These are phyloP conservation scores for Salvelinus fontinalis DNA, from an alignment of 2,113 vertebrate genomes.

Conservation along the genomic window DNA sequence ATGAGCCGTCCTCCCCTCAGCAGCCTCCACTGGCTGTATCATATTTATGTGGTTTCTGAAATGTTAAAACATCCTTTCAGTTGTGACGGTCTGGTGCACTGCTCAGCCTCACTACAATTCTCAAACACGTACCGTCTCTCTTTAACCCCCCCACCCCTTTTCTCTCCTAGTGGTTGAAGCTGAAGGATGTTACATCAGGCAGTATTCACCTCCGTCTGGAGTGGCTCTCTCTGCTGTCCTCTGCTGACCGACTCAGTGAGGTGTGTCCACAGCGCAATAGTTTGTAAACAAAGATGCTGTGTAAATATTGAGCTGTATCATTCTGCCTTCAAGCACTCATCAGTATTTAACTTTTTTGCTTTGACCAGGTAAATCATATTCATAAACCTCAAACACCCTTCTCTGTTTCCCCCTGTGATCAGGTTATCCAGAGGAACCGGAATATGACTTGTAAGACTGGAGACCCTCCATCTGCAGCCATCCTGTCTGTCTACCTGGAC, in stretches of 20 bases:
- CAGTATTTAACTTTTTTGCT: too few relatives aligned
- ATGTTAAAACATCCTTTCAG: too few relatives aligned
- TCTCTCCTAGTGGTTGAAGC: constrained; percentile 81
- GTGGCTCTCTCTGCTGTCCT: constrained; percentile 85
- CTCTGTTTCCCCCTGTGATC: neutral
- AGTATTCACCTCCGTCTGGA: constrained; percentile 86
- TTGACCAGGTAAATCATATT: too few relatives aligned
- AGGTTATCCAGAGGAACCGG: constrained; percentile 87
- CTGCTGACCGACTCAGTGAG: constrained; percentile 83
- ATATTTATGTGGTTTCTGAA: too few relatives aligned
- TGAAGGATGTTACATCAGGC: constrained; percentile 79
- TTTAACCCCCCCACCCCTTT: constrained; percentile 6
- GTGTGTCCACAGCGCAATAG: constrained; percentile 55
- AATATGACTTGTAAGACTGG: constrained; percentile 77
- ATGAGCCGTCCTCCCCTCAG: too few relatives aligned
- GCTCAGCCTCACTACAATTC: too few relatives aligned
- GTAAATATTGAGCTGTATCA: too few relatives aligned
- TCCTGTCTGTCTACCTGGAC: constrained; percentile 87
- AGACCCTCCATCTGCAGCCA: constrained; percentile 85
- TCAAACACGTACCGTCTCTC: neutral
- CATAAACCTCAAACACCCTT: too few relatives aligned
- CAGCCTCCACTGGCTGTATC: too few relatives aligned
- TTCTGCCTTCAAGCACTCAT: too few relatives aligned
- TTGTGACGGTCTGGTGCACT: too few relatives aligned
- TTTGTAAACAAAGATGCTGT: too few relatives aligned